A percentile compares a stretch with the other conserved stretches of the same genome.
phyloP scores from a whole-genome alignment of 2,113 vertebrate genomes.

The Corynorhinus townsendii region DNA sequence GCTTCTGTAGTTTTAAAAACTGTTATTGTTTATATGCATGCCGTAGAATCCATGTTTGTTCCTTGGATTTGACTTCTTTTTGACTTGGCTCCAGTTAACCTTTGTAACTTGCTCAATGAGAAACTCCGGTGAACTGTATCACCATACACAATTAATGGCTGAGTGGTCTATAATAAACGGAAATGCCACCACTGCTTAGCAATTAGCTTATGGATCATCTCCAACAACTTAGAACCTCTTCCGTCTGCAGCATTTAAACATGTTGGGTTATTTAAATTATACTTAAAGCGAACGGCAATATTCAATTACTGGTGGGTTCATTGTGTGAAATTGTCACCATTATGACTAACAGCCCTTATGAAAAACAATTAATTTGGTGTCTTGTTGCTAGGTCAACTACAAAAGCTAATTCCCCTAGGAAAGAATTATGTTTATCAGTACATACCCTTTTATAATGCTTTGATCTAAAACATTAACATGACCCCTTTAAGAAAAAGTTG shows the following conservation, averaged over 20 bases:
- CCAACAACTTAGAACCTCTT: conserved; percentile 69
- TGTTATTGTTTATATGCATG: background rate
- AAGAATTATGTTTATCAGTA: conserved; percentile 72
- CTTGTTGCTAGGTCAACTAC: conserved; percentile 81
- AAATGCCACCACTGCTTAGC: conserved; percentile 72
- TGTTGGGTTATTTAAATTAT: conserved; percentile 73
- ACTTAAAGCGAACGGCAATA: conserved; percentile 73
- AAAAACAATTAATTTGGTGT: conserved; percentile 82
- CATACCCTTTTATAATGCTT: conserved; percentile 67
- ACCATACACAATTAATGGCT: conserved; percentile 71
- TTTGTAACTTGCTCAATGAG: conserved; percentile 74
- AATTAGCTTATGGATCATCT: conserved; percentile 79
- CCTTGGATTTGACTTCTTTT: conserved; percentile 50
- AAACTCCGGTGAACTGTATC: conserved; percentile 73
- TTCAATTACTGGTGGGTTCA: conserved; percentile 71
- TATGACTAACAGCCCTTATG: conserved; percentile 78
- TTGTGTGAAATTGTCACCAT: conserved; percentile 77
- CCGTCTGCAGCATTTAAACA: conserved; percentile 70
- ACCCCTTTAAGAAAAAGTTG: conserved; percentile 46
- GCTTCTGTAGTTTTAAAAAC: background rate
- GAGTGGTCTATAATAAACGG: conserved; percentile 74
- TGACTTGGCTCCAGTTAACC: conserved; percentile 63
- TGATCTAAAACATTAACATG: conserved; percentile 46
- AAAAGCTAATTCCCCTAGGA: conserved; percentile 76
- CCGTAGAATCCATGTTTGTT: background rate